Percentiles rank a stretch among this genome's conserved stretches.
These are phyloP conservation scores for Bubalus kerabau DNA, from an alignment of 2,113 vertebrate species.

Conservation along the genomic window DNA sequence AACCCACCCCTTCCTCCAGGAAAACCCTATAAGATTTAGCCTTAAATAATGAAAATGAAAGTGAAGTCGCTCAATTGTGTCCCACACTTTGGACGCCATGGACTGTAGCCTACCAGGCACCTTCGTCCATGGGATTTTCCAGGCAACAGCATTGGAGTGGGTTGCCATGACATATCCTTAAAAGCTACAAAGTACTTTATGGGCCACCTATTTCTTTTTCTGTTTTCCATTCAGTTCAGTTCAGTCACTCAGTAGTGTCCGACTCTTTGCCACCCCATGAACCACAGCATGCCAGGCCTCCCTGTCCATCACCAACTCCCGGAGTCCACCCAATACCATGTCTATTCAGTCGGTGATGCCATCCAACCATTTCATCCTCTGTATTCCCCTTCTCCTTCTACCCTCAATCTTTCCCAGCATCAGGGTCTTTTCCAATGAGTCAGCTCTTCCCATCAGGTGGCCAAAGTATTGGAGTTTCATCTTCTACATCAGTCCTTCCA, in stretches of 20 bases:
- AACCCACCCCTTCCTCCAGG: neutral
- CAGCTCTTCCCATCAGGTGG: no score
- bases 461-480: no score
- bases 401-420: no score
- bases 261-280: neutral
- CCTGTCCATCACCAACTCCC: neutral
- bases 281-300: neutral
- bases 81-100: neutral
- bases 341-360: no score
- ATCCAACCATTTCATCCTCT: no score
- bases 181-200: neutral
- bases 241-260: neutral
- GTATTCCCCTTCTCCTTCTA: no score
- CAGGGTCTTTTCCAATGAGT: no score
- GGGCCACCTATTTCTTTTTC: neutral
- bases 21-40: neutral
- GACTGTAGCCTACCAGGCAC: neutral
- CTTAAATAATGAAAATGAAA: neutral
- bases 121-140: neutral
- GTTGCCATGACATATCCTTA: neutral
- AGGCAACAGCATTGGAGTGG: neutral
- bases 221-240: neutral
- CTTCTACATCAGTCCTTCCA: no score
- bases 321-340: no score
- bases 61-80: neutral